Evolutionary conservation across 2,888 invertebrate species (phyloP).

Genomic region (Phengaris arion): DNA sequence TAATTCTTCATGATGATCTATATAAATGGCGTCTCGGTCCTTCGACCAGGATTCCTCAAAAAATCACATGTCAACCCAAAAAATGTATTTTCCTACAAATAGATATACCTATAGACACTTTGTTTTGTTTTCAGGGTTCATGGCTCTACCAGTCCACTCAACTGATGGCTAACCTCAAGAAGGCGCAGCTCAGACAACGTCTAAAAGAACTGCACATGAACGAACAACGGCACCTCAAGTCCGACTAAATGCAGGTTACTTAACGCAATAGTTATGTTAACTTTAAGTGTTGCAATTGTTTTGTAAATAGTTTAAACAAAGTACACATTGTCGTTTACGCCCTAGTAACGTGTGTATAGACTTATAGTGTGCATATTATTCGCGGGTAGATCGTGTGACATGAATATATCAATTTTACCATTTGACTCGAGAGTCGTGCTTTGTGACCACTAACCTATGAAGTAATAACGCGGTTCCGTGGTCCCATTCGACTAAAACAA

Average conservation of each 20-base stretch:
- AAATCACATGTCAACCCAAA: neutral
- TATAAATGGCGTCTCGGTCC: neutral
- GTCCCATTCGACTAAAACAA: too few relatives aligned
- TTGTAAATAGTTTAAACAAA: slow-evolving; percentile 17
- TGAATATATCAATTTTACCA: neutral
- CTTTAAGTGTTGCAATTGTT: slow-evolving; percentile 13
- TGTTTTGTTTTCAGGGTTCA: slow-evolving; percentile 82
- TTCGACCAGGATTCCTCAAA: neutral
- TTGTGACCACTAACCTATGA: neutral
- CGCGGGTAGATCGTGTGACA: neutral
- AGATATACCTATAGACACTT: neutral
- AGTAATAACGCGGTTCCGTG: too few relatives aligned
- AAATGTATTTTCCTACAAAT: too few relatives aligned
- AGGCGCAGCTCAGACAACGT: slow-evolving; percentile 87
- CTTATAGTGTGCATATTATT: neutral
- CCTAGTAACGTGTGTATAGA: slow-evolving; percentile 5
- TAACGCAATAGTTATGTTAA: slow-evolving; percentile 1
- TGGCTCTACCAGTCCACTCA: slow-evolving; percentile 95
- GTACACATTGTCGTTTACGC: neutral
- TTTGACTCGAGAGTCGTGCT: neutral
- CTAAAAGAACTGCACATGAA: slow-evolving; percentile 78
- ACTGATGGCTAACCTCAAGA: slow-evolving; percentile 90
- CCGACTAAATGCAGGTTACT: slow-evolving; percentile 44
- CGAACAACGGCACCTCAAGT: slow-evolving; percentile 58
- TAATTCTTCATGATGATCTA: neutral